Conservation (phyloP, 2,113 vertebrate species). For the Paracanthobrama guichenoti region DNA sequence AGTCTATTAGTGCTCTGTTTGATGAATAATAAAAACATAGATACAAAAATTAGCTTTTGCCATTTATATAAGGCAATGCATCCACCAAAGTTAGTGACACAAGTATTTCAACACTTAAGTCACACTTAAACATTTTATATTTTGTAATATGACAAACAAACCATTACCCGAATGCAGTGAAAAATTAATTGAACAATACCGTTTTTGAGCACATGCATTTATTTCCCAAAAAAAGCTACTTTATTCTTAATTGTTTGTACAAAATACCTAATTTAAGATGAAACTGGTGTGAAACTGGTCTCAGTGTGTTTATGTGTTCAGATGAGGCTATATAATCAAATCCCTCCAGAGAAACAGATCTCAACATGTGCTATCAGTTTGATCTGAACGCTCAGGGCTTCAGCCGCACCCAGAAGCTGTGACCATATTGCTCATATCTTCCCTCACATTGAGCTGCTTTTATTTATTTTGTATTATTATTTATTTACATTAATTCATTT, state of each 20-base stretch:
- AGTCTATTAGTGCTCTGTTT: background rate
- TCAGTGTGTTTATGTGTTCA: slow-evolving; percentile 6
- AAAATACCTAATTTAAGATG: background rate
- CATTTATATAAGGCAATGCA: background rate
- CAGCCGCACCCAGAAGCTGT: slow-evolving; percentile 9
- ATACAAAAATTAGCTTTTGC: too few relatives aligned
- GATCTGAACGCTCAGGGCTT: slow-evolving; percentile 7
- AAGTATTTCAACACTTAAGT: background rate
- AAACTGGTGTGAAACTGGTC: background rate
- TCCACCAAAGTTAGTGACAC: background rate
- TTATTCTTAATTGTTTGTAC: background rate
- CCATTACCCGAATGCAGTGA: background rate
- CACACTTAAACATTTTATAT: background rate
- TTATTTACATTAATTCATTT: background rate
- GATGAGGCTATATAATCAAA: background rate
- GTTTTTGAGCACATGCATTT: background rate
- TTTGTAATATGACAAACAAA: background rate
- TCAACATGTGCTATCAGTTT: slow-evolving; percentile 34
- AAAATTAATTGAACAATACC: background rate
- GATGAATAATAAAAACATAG: background rate
- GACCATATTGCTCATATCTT: background rate
- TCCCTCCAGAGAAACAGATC: slow-evolving; percentile 17
- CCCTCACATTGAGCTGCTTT: background rate
- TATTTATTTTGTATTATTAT: background rate
- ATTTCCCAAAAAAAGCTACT: background rate